Base-by-base conservation (phyloP, 2,797 vertebrate species). In the Lagocephalus sceleratus region DNA sequence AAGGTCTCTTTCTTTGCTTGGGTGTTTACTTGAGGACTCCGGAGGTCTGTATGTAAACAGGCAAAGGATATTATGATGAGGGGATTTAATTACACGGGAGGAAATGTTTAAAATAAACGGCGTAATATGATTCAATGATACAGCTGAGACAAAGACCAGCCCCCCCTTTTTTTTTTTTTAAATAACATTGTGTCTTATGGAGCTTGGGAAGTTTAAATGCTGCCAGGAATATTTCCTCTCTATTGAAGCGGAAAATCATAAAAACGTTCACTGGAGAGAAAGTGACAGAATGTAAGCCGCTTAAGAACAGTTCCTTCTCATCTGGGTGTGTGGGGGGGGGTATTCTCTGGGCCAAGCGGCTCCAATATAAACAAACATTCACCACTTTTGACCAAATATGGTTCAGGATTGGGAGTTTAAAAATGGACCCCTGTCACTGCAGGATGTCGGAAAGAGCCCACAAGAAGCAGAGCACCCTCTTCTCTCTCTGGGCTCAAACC, bases 381-480 rank as follows among this genome's bases (percentile, higher is more conserved):
- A 60, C 73, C 60, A 67, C 78, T 78, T 84, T 63, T 84, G 76
- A 82, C 87, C 85, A 88, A 89, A 90, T 86, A 90, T 76, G 85
- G 85, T 58, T 49, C 51, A 79, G 41, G 65, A 74, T 75, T 85
- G 63, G 44, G 71, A 62, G 71, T 77, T 85, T 81, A 80, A 72
- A 85, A 79, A 85, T 57, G 76, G 76, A 54, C 14, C 40, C 81
- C 79, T 83, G 80, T 87, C 87, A 87, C 75, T 76, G 75, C 88
- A 89, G 87, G 86, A 90, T 85, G 79, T 81, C 84, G 63, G 73
- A 78, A 57, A 21, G 55, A 79, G 69, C 63, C 75, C 78, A 83
- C 75, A 70, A 60, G 83, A 79, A 85, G 72, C 85, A 81, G 80
- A 85, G 66, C 84, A 63, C 68, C 71, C 61, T 10, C 63, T 70